Conservation (phyloP, 2,113 vertebrate genomes). For the Labeo catla region DNA sequence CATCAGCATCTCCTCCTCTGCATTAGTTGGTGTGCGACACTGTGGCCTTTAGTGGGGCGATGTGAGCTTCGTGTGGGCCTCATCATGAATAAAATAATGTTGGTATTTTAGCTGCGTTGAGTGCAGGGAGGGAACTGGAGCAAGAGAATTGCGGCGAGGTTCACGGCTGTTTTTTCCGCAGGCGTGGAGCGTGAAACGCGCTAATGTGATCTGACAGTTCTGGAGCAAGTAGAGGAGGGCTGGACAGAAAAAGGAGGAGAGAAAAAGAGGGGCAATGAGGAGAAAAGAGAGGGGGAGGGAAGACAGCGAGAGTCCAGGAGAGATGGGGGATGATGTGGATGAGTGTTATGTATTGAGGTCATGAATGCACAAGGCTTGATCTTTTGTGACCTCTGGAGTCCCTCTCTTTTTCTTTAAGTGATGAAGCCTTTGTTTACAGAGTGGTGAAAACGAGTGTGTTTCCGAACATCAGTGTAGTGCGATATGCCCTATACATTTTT, state of each 20-base stretch:
- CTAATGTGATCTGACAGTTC: conserved; percentile 97
- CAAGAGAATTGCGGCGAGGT: conserved; percentile 93
- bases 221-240: conserved; percentile 92
- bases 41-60: conserved; percentile 70
- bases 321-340: conserved; percentile 64
- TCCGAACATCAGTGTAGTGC: neutral
- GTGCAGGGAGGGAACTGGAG: conserved; percentile 88
- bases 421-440: conserved; percentile 18
- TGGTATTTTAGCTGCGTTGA: conserved; percentile 74
- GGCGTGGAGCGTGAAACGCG: conserved; percentile 88
- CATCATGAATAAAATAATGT: conserved; percentile 67
- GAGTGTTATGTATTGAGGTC: conserved; percentile 51
- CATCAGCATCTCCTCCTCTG: conserved; percentile 42
- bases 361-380: conserved; percentile 48
- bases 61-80: conserved; percentile 67
- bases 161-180: conserved; percentile 92
- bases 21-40: conserved; percentile 58
- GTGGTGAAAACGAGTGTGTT: neutral
- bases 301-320: conserved; percentile 56
- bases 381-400: conserved; percentile 41
- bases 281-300: conserved; percentile 51
- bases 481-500: neutral
- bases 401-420: neutral
- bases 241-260: conserved; percentile 78
- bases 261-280: conserved; percentile 45